Conservation (phyloP, 2,113 vertebrate genomes). For the Dipodomys spectabilis region DNA sequence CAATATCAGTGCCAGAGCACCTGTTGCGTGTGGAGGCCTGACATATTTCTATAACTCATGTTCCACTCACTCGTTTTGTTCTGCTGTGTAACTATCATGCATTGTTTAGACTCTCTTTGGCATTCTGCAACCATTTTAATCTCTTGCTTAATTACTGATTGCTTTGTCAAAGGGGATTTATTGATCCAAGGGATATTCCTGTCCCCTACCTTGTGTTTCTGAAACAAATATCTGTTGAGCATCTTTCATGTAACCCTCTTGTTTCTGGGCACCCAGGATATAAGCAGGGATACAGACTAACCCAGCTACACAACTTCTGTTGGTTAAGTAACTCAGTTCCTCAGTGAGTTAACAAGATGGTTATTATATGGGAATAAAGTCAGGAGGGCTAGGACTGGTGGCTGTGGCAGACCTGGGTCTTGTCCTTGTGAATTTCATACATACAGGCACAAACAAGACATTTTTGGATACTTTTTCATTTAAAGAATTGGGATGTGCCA, state of each 20-base stretch:
- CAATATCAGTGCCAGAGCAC: neutral
- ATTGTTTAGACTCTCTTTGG: neutral
- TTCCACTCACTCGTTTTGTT: neutral
- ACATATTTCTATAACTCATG: too few species aligned
- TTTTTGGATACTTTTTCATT: neutral
- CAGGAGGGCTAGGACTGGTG: neutral
- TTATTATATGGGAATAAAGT: neutral
- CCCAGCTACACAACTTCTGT: neutral
- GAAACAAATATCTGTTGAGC: neutral
- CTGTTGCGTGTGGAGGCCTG: neutral
- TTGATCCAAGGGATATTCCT: neutral
- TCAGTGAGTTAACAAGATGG: neutral
- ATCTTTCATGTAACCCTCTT: neutral
- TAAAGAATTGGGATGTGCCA: neutral
- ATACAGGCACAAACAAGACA: neutral
- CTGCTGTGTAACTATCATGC: neutral
- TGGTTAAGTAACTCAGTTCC: neutral
- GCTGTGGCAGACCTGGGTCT: neutral
- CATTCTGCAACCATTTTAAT: neutral
- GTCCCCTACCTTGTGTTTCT: neutral
- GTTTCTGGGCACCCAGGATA: neutral
- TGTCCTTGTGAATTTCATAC: neutral
- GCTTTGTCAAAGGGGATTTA: neutral
- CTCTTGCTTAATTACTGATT: neutral
- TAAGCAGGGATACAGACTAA: neutral